Evolutionary conservation across 1,140 invertebrate species (phyloP).

Genomic region (Diuraphis noxia): DNA sequence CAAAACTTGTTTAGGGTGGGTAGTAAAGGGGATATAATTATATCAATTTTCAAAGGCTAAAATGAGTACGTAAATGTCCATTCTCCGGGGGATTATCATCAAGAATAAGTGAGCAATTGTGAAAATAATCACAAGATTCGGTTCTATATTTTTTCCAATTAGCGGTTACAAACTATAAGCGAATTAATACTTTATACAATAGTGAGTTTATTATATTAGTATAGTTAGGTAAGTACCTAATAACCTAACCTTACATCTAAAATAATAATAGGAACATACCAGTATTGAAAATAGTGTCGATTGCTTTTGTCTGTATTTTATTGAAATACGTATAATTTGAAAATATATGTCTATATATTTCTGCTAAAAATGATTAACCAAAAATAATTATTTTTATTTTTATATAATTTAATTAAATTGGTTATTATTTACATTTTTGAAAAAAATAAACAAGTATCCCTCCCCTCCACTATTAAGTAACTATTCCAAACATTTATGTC

Average conservation of each 20-base stretch:
- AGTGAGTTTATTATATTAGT: no score
- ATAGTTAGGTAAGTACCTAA: no score
- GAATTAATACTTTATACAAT: no score
- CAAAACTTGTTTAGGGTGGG: no score
- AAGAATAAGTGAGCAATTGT: no score
- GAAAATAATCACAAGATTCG: no score
- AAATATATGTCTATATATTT: conserved; percentile 66
- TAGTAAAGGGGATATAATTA: no score
- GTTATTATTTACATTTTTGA: not conserved
- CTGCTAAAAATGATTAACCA: conserved; percentile 48
- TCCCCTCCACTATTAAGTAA: not conserved
- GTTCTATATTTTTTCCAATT: no score
- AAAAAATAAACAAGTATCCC: not conserved
- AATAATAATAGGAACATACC: conserved; percentile 60
- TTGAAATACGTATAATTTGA: conserved; percentile 70
- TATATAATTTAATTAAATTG: not conserved
- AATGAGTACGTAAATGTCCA: no score
- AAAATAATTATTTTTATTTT: not conserved
- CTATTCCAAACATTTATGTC: not conserved
- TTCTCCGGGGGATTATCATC: no score
- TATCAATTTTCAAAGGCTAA: no score
- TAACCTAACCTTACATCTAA: not conserved
- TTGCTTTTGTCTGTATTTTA: conserved; percentile 70
- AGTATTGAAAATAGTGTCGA: conserved; percentile 69
- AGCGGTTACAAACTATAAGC: no score